Evolutionary conservation across 2,888 invertebrate genomes (phyloP).

Genomic region (Aphodius granarius): DNA sequence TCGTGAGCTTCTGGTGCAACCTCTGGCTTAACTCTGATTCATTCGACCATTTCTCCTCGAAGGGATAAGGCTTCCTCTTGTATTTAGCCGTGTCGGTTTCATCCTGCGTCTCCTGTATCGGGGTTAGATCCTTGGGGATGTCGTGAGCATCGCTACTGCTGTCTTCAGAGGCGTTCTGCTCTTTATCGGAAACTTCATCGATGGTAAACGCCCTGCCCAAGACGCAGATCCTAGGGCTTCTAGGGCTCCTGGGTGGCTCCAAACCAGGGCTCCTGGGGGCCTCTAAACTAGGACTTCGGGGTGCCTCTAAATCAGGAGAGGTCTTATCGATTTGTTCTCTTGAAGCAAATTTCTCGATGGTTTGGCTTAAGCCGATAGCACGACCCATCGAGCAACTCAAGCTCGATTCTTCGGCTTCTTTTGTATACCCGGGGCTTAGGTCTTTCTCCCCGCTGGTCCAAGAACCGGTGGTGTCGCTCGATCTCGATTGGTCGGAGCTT

Average conservation of each 20-base stretch:
- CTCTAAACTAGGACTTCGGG: conserved; percentile 49
- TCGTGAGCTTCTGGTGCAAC: conserved; percentile 49
- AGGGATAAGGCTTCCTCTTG: conserved; percentile 50
- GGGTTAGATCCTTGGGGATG: conserved; percentile 47
- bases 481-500: conserved; percentile 74
- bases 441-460: conserved; percentile 81
- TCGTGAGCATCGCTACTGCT: conserved; percentile 41
- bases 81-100: conserved; percentile 34
- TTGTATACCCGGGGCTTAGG: conserved; percentile 60
- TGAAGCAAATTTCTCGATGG: conserved; percentile 67
- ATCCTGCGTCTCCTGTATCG: conserved; percentile 43
- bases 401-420: conserved; percentile 74
- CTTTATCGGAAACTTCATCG: conserved; percentile 48
- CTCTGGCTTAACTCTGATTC: conserved; percentile 52
- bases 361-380: conserved; percentile 77
- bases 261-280: conserved; percentile 48
- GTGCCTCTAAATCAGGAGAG: conserved; percentile 45
- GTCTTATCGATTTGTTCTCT: conserved; percentile 60
- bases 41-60: conserved; percentile 54
- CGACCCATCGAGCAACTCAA: conserved; percentile 79
- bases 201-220: conserved; percentile 54
- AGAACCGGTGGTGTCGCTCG: conserved; percentile 74
- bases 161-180: conserved; percentile 44
- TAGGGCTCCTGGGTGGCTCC: conserved; percentile 47
- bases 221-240: conserved; percentile 51